Evolutionary conservation across 2,113 vertebrate genomes (phyloP), one percentile per base, ranked within the genome.

Genomic region (Pontoporia blainvillei): DNA sequence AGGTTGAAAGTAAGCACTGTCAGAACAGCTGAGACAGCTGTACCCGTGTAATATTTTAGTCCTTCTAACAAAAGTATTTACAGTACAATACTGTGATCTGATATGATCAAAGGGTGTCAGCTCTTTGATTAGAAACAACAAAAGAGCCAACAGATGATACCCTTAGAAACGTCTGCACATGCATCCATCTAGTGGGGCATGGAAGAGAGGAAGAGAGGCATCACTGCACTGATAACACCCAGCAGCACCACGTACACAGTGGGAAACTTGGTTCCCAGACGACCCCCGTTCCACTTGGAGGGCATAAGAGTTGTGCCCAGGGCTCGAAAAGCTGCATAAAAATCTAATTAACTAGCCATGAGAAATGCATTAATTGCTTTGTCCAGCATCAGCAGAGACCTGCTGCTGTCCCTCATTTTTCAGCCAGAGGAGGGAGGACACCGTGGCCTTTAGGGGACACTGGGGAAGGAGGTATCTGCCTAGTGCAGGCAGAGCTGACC

Each of bases 91-190:
- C 92, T 94, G 39, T 96, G 92, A 97, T 95, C 93, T 86, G 75
- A 91, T 10, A 1, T 41, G 73, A 96, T 97, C 91, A 97, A 97
- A 98, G 90, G 10, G 20, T 90, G 67, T 71, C 13, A 0, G 39
- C n/a, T 72, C 92, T 97, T 97, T 95, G 93, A 95, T 79, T 57
- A 66, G 67, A 91, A 95, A 94, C 91, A 91, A 95, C 81, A 95
- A 57, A 95, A 95, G 49, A 83, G 39, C 21, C 66, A 34, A 79
- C 78, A 71, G 96, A 71, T 17, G 73, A 72, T 66, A 89, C 31
- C 82, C 76, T 52, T 67, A 92, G 54, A 66, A 90, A 57, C 1
- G 5, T 76, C 66, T 76, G 29, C 36, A 62, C 23, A 1, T 12
- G 14, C 34, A 41, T 52, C 81, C 46, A 4, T 41, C 52, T 52